Base-by-base conservation (phyloP, 1,140 invertebrate species). In the Listronotus bonariensis region DNA sequence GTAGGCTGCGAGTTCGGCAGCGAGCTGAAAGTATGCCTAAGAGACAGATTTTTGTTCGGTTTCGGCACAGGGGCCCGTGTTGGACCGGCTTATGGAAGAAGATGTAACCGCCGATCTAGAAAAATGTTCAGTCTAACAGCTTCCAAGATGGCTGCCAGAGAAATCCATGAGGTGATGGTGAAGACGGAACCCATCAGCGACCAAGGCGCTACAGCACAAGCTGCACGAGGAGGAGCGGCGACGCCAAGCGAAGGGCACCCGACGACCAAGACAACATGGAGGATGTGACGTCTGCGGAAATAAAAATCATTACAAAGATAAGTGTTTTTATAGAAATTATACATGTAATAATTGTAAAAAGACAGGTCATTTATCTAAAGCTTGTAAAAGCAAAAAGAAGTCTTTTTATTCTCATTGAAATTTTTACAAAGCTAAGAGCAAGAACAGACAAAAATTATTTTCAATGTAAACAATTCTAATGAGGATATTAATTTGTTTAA, bases 1-100 rank as follows among this genome's bases (percentile, higher is more conserved):
- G 12, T 38, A 12, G 36, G 12, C 7, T 8, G 6, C 6, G 7
- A 38, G 36, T 9, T 7, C 7, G 10, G 70, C 72, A 9, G 68
- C 64, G 3, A 18, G 72, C 46, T 76, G 75, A 54, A 62, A 73
- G 8, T 77, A 76, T 68, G 74, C 74, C n/a, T n/a, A n/a, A n/a
- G n/a, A n/a, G n/a, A 79, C 55, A 69, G 71, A 61, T 76, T 78
- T 42, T 68, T 78, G 0, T 74, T 69, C 64, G 72, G 76, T 6
- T 49, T 78, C n/a, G 51, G 46, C 14, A 68, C n/a, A 55, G 15
- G 70, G 69, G 6, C 42, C 64, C 2, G 49, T 70, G 6, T 65
- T 73, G 31, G 52, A 54, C 68, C 36, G 68, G 9, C 51, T 77
- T 0, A 53, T 73, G 3, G 41, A 68, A 32, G 72, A 74, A 45